These are phyloP conservation scores for Rhopalosiphum maidis DNA, from an alignment of 1,140 invertebrate genomes.

Conservation along the genomic window DNA sequence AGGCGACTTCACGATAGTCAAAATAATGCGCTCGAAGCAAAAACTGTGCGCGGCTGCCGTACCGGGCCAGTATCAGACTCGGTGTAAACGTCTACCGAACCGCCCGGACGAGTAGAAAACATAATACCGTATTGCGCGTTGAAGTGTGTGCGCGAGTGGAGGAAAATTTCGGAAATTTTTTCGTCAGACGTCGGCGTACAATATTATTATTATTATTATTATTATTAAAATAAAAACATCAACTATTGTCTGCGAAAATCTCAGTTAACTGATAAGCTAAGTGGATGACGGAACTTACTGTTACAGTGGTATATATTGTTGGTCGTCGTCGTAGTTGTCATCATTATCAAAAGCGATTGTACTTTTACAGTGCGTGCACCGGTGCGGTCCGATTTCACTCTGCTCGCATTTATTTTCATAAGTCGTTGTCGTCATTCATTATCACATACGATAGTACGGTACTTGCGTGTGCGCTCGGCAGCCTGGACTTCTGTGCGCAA, in stretches of 20 bases:
- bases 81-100: not conserved
- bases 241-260: not conserved
- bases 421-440: not conserved
- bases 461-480: not conserved
- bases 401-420: not conserved
- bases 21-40: not conserved
- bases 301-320: not conserved
- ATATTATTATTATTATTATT: not conserved
- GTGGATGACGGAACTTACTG: no score
- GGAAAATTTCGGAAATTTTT: slow-evolving; percentile 6
- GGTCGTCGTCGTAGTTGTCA: not conserved
- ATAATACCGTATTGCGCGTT: not conserved
- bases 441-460: not conserved
- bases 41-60: not conserved
- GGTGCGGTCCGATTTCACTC: not conserved
- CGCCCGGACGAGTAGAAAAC: not conserved
- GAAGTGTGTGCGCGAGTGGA: not conserved
- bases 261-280: not conserved
- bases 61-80: not conserved
- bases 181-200: not conserved
- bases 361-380: not conserved
- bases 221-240: slow-evolving; percentile 10
- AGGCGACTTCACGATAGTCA: not conserved
- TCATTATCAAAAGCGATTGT: not conserved
- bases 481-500: slow-evolving; percentile 18